These are phyloP conservation scores for Forbesichthys agassizii DNA, from an alignment of 2,113 vertebrate genomes.

Conservation along the genomic window DNA sequence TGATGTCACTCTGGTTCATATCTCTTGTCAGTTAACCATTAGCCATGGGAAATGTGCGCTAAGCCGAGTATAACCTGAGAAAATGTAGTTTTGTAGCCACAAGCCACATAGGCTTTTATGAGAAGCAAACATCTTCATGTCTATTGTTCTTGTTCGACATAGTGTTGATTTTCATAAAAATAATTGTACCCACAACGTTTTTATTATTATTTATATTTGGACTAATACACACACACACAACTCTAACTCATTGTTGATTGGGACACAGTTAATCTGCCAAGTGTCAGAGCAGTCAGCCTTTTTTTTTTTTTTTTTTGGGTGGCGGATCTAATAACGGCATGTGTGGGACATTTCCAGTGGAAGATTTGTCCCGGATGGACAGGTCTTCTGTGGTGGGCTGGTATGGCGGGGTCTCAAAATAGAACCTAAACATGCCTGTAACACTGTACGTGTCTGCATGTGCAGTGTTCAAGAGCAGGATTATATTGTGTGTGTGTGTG, in stretches of 20 bases:
- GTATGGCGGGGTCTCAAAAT: conserved; percentile 46
- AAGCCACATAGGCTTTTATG: conserved; percentile 12
- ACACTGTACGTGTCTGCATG: conserved; percentile 5
- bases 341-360: conserved; percentile 8
- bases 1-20: conserved; percentile 55
- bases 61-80: conserved; percentile 13
- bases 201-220: background rate
- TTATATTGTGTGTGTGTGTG: conserved; percentile 1
- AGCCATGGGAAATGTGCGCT: conserved; percentile 34
- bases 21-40: conserved; percentile 54
- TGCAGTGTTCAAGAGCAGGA: background rate
- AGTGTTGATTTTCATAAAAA: background rate
- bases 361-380: conserved; percentile 9
- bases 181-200: background rate
- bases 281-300: conserved; percentile 1
- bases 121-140: conserved; percentile 6
- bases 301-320: conserved; percentile 4
- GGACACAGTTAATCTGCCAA: background rate
- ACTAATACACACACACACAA: background rate
- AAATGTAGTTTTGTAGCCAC: conserved; percentile 2
- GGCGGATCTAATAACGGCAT: background rate
- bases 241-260: background rate
- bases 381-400: conserved; percentile 17
- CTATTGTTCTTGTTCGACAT: background rate
- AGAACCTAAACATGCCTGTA: conserved; percentile 46